Conservation (phyloP, 1,140 invertebrate species). For the Lordiphosa clarofinis region DNA sequence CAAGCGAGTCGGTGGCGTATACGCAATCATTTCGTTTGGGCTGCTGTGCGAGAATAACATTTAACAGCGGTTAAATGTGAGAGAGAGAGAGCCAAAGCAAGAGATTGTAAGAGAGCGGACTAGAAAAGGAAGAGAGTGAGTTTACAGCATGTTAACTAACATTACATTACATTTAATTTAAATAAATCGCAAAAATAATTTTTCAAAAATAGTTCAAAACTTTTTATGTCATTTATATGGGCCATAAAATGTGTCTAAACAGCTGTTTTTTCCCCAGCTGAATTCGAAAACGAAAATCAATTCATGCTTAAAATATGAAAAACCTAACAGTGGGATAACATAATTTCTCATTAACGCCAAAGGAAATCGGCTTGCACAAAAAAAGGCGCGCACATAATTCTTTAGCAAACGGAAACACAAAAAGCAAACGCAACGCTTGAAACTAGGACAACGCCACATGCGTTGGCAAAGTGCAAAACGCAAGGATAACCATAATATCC, state of each 20-base stretch:
- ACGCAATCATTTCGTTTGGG: slow-evolving; percentile 28
- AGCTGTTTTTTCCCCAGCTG: too few species aligned
- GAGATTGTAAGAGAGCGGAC: slow-evolving; percentile 2
- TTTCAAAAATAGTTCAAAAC: too few species aligned
- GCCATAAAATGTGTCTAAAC: too few species aligned
- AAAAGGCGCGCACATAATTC: slow-evolving; percentile 14
- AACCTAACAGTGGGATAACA: slow-evolving; percentile 64
- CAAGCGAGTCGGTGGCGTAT: slow-evolving; percentile 35
- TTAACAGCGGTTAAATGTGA: slow-evolving; percentile 20
- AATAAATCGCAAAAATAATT: too few species aligned
- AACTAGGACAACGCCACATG: slow-evolving; percentile 39
- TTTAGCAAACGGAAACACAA: slow-evolving; percentile 14
- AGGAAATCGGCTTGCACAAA: slow-evolving; percentile 35
- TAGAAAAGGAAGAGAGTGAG: neutral
- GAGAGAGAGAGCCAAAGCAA: neutral
- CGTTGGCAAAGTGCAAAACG: slow-evolving; percentile 55
- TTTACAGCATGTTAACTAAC: neutral
- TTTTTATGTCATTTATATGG: too few species aligned
- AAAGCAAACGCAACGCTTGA: slow-evolving; percentile 21
- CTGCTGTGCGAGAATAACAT: neutral
- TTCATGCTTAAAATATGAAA: slow-evolving; percentile 2
- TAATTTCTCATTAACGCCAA: slow-evolving; percentile 69
- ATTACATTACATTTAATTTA: neutral
- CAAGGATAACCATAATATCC: slow-evolving; percentile 46
- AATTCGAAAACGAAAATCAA: neutral